Base-by-base conservation (phyloP, 1,140 invertebrate species). In the Penaeus indicus region DNA sequence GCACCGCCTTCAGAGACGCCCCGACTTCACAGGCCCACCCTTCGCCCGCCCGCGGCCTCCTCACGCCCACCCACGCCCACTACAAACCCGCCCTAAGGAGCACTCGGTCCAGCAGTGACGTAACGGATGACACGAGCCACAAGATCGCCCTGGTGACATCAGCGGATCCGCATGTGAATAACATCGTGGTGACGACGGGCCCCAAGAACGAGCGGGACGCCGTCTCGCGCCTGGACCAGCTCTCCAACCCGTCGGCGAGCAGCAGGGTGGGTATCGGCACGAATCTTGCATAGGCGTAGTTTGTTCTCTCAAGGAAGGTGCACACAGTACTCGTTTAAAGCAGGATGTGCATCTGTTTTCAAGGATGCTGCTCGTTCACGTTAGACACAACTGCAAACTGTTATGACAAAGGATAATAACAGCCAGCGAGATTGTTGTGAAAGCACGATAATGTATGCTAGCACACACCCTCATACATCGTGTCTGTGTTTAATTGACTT, bases 81-180 rank as follows among this genome's bases (percentile, higher is more conserved):
- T 69, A 85, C 83, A 85, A 85, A 27, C 25, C 87, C 18, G 61
- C 72, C 38, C 83, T 89, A 8, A 85, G 88, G 83, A 81, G 75
- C 27, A 69, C 88, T 18, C 47, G 83, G 27, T 89, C 88, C 13
- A 85, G 42, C 25, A 81, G 81, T 80, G 88, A 89, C 63, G 27
- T 89, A 11, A 80, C 88, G 19, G 84, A 85, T 22, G 88, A 85
- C 78, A 85, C 88, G 21, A 85, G 64, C 75, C 88, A 89, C 62
- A 89, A 89, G 67, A 89, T 89, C 16, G 88, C 88, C n/a, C 77
- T 89, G 61, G 63, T 89, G 83, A 89, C 88, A 67, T 89, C 88
- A 61, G 77, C 83, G 22, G 88, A 89, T 42, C 88, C 88, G 22
- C 83, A 89, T 13, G 88, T 89, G 38, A 89, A 85, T 67, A 89